A percentile compares a stretch with the other conserved stretches of the same genome.
These are phyloP conservation scores for Chelonia mydas DNA, from an alignment of 2,797 vertebrate genomes.

Conservation along the genomic window DNA sequence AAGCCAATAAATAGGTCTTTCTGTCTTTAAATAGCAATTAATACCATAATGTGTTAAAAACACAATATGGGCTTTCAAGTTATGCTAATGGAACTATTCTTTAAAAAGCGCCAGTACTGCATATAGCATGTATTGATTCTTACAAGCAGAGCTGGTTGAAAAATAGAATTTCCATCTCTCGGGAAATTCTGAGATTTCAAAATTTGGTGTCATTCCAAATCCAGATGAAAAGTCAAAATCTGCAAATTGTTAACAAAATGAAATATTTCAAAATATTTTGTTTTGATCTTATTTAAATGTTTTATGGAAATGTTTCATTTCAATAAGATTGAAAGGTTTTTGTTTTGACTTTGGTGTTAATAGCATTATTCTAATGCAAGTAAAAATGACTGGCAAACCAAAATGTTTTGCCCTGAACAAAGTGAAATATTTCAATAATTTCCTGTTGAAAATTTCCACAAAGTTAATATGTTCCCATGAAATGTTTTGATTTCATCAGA, in stretches of 20 bases:
- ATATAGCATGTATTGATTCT: neutral
- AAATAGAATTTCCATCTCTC: neutral
- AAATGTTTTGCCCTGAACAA: neutral
- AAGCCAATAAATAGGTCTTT: neutral
- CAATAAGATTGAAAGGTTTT: neutral
- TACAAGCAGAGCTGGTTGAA: neutral
- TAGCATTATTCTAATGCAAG: neutral
- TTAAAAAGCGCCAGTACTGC: neutral
- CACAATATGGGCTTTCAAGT: neutral
- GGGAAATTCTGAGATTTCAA: neutral
- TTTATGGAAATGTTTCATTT: neutral
- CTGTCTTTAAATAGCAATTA: neutral
- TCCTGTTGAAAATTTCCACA: neutral
- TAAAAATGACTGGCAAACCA: neutral
- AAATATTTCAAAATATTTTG: neutral
- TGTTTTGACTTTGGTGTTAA: neutral
- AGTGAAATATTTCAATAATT: neutral
- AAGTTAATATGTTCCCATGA: neutral
- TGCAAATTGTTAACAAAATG: neutral
- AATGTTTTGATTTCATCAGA: neutral
- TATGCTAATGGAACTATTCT: neutral
- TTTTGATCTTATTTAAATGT: neutral
- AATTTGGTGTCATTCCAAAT: neutral
- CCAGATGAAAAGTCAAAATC: neutral
- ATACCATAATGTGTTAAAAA: neutral